phyloP scores from a whole-genome alignment of 2,888 invertebrate species.

The Celastrina argiolus region DNA sequence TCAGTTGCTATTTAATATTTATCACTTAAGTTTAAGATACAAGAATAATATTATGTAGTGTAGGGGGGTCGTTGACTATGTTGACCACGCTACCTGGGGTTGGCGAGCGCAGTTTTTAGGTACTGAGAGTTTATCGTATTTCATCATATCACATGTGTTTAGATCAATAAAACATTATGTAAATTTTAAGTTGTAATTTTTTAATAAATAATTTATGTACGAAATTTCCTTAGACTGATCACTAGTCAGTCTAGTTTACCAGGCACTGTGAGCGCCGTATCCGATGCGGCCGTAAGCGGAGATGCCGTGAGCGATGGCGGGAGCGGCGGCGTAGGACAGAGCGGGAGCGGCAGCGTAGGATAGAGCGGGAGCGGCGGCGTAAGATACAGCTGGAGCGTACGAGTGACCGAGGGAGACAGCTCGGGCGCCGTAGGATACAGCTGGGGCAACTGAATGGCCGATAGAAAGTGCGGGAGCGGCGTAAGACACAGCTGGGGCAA shows the following conservation, averaged over 20 bases:
- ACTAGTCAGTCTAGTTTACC: constrained; percentile 65
- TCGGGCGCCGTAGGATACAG: constrained; percentile 63
- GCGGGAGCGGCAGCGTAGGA: constrained; percentile 76
- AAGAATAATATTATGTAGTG: too few relatives aligned
- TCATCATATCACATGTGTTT: background rate
- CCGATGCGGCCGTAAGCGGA: constrained; percentile 42
- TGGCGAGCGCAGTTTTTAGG: too few relatives aligned
- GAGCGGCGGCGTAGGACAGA: constrained; percentile 71
- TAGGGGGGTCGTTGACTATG: too few relatives aligned
- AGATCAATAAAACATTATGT: background rate
- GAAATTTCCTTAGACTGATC: constrained; percentile 21
- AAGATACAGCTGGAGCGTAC: constrained; percentile 80
- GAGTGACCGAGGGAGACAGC: constrained; percentile 77
- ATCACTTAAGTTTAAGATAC: background rate
- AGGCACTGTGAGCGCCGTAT: constrained; percentile 81
- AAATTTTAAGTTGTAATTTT: background rate
- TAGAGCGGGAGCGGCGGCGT: constrained; percentile 50
- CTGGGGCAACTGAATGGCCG: constrained; percentile 39
- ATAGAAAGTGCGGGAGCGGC: constrained; percentile 40
- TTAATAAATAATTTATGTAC: constrained; percentile 8
- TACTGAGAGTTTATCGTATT: background rate
- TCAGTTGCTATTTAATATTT: background rate
- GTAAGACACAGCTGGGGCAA: constrained; percentile 38
- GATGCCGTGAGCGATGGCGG: constrained; percentile 61
- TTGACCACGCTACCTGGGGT: too few relatives aligned